Evolutionary conservation across 2,113 vertebrate species (phyloP).

Genomic region (Setophaga kirtlandii): DNA sequence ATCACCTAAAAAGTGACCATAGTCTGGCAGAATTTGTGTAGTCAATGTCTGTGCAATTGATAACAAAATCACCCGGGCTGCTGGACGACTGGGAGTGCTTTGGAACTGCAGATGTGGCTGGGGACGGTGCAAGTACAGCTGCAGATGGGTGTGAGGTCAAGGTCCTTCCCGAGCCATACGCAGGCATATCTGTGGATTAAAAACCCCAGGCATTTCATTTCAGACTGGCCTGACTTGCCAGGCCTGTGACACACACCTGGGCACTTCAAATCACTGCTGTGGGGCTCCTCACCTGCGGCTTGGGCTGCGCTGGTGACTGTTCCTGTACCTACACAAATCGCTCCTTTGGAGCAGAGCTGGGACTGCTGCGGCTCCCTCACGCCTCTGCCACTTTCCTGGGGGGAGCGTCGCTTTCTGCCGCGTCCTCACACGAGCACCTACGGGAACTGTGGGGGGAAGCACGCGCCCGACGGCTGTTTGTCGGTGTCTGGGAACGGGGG

Average conservation of each 20-base stretch:
- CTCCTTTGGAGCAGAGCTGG: background rate
- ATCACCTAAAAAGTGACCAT: rapidly evolving
- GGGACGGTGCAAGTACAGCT: background rate
- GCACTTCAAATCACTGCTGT: rapidly evolving
- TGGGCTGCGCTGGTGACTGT: background rate
- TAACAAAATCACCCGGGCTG: background rate
- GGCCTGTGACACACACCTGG: background rate
- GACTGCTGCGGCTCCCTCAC: background rate
- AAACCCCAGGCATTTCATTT: background rate
- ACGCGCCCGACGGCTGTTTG: too few relatives aligned
- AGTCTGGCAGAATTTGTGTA: too few relatives aligned
- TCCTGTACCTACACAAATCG: background rate
- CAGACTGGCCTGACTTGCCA: background rate
- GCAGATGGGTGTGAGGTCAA: rapidly evolving
- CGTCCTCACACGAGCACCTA: rapidly evolving
- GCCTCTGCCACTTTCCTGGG: rapidly evolving
- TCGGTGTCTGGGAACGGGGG: rapidly evolving
- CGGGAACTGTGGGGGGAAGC: rapidly evolving
- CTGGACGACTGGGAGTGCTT: rapidly evolving
- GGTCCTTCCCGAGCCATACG: background rate
- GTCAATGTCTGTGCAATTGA: background rate
- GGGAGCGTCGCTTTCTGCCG: background rate
- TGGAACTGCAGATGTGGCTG: background rate
- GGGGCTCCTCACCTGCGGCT: background rate
- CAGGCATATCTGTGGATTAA: background rate